Base-by-base conservation (phyloP, 2,113 vertebrate genomes). In the Tauraco erythrolophus region DNA sequence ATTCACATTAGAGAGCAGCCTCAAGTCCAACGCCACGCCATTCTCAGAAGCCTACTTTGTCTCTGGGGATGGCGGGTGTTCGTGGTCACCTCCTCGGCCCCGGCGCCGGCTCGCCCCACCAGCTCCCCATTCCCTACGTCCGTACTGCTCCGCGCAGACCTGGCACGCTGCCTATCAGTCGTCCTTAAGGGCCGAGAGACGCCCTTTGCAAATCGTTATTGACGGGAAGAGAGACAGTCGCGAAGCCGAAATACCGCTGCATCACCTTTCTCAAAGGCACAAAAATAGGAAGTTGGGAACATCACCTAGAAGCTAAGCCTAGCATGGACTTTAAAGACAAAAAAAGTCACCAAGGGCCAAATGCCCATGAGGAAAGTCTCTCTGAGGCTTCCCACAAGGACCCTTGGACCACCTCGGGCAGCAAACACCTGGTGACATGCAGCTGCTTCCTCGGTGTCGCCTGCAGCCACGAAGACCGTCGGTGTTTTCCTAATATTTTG, bases 391-490 rank as follows among this genome's bases (percentile, higher is more conserved):
- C 45, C 13, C 27, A 56, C 19, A 13, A 51, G 25, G 23, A 13
- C 4, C 4, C 7, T 75, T 71, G 81, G 16, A 68, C 43, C 37
- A 68, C 21, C 24, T 9, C 14, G 10, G 45, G 22, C 50, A 23
- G 43, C 19, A 56, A 53, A 46, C 22, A 45, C 41, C 6, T 75
- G 11, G 19, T 64, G 24, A 16, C 23, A 54, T 33, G 37, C 8
- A 0, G 0, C 37, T 79, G 46, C 24, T 64, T 82, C 28, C 46
- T 53, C 0, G 0, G 5, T 12, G 27, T 57, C 10, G 2, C 41
- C 35, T 22, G 27, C 24, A 65, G 33, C 54, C 72, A 14, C 5
- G 3, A 28, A 27, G 31, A 39, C 0, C 0, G 1, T n/a, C 54
- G 18, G 10, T 23, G 12, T 35, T 89, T 86, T 33, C 35, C 27